Percentiles rank a stretch among this genome's conserved stretches.
Conservation (phyloP, 2,113 vertebrate species). For the Aythya baeri region DNA sequence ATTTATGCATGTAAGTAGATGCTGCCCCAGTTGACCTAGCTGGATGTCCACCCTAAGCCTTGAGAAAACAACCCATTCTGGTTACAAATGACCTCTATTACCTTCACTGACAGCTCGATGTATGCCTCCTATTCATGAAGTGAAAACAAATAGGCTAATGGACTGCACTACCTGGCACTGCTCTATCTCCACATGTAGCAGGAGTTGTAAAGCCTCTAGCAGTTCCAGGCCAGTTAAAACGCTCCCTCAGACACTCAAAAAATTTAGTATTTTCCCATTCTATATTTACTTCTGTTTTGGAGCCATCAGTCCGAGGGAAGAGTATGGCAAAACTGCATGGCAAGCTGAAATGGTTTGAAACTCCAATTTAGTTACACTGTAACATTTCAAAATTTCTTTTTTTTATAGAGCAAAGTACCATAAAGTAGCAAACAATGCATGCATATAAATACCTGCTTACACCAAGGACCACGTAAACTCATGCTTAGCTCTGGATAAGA, state of each 20-base stretch:
- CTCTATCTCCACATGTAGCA: neutral
- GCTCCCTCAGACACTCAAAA: neutral
- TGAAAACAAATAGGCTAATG: neutral
- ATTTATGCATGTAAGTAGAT: neutral
- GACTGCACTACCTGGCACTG: neutral
- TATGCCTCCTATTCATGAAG: neutral
- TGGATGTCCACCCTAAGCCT: neutral
- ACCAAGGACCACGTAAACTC: neutral
- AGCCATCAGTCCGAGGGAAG: neutral
- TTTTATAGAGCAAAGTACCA: neutral
- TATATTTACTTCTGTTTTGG: neutral
- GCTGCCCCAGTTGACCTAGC: neutral
- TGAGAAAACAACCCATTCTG: neutral
- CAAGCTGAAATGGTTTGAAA: neutral
- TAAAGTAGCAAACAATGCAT: neutral
- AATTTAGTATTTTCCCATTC: neutral
- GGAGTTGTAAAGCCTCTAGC: neutral
- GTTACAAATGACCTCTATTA: neutral
- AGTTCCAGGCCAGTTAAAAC: neutral
- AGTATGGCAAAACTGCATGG: neutral
- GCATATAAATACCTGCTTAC: neutral
- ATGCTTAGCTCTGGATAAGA: neutral
- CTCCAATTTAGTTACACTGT: neutral
- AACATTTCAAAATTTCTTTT: neutral
- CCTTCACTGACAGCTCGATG: neutral